Percentiles rank a stretch among this genome's conserved stretches.
Evolutionary conservation across 2,113 vertebrate species (phyloP).

Genomic region (Mastomys natalensis): DNA sequence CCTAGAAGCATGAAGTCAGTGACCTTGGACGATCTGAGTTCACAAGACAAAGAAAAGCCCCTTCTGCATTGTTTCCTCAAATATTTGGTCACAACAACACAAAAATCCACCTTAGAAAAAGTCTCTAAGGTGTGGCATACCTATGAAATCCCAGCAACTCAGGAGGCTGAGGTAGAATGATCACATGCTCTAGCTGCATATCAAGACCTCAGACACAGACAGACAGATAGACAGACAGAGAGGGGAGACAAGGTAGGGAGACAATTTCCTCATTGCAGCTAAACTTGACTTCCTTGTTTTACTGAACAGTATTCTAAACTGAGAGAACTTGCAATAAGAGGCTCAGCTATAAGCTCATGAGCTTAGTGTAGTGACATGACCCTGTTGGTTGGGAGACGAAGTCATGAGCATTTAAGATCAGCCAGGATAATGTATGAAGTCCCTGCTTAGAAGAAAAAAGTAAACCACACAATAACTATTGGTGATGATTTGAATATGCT

Average conservation of each 20-base stretch:
- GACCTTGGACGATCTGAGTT: background rate
- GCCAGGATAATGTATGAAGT: background rate
- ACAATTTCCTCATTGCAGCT: background rate
- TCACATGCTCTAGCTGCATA: background rate
- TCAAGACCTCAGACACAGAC: background rate
- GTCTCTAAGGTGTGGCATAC: background rate
- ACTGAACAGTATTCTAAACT: constrained; percentile 54
- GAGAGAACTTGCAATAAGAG: constrained; percentile 36
- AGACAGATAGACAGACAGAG: background rate
- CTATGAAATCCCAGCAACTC: background rate
- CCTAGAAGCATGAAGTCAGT: background rate
- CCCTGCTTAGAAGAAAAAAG: background rate
- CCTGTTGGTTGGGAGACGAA: background rate
- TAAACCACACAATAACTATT: background rate
- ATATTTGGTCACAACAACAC: background rate
- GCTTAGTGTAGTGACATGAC: background rate
- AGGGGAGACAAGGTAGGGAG: background rate
- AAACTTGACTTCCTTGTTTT: constrained; percentile 46
- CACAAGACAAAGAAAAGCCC: background rate
- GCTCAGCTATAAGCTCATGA: background rate
- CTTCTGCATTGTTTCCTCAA: no score
- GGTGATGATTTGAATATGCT: no score
- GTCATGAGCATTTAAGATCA: background rate
- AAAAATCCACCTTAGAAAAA: constrained; percentile 20
- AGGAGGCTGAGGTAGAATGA: background rate